These are phyloP conservation scores for Odontamblyopus rebecca DNA, from an alignment of 2,797 vertebrate species.

Conservation along the genomic window DNA sequence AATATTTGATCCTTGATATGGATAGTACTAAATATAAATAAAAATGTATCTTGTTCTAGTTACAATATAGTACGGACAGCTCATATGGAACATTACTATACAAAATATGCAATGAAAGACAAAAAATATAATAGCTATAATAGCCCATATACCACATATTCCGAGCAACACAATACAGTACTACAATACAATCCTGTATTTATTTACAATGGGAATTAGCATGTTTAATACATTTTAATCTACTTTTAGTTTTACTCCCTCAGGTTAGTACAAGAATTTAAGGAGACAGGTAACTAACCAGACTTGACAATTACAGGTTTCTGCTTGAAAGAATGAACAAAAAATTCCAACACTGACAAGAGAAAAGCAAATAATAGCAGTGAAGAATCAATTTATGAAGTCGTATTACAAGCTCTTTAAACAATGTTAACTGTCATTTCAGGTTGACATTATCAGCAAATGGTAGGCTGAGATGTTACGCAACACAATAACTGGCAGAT, in stretches of 20 bases:
- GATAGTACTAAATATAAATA: background rate
- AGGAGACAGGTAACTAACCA: background rate
- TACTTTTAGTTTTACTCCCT: background rate
- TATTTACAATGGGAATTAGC: background rate
- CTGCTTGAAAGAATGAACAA: constrained; percentile 27
- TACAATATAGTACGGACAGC: background rate
- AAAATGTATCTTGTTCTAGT: background rate
- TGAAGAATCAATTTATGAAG: constrained; percentile 13
- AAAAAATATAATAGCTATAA: too few species aligned
- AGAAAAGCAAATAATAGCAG: constrained; percentile 26
- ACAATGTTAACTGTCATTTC: constrained; percentile 16
- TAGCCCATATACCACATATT: too few species aligned
- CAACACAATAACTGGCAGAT: constrained; percentile 24
- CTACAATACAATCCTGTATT: too few species aligned
- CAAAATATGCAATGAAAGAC: too few species aligned
- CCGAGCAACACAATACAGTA: too few species aligned
- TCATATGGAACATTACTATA: background rate
- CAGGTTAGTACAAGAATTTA: background rate
- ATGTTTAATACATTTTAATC: background rate
- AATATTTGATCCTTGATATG: background rate
- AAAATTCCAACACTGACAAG: constrained; percentile 59
- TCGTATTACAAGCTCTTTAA: constrained; percentile 2
- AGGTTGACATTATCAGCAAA: constrained; percentile 24
- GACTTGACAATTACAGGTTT: background rate
- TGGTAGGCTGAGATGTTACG: constrained; percentile 20